Percentiles rank a stretch among this genome's conserved stretches.
Conservation (phyloP, 2,113 vertebrate genomes). For the Stigmatopora argus region DNA sequence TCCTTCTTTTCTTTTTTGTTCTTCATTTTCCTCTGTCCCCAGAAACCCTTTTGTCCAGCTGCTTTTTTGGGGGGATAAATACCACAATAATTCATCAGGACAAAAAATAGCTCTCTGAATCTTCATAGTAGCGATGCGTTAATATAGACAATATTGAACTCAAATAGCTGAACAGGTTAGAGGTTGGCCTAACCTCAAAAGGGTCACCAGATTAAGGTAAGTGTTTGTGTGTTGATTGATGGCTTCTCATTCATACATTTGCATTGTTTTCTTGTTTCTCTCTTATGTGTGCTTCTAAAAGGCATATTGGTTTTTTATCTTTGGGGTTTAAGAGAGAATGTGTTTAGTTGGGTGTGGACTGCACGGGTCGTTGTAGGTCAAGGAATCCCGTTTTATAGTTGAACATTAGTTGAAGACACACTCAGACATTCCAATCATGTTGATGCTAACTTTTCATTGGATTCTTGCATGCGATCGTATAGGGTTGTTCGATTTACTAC, state of each 20-base stretch:
- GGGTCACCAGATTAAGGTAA: conserved; percentile 5
- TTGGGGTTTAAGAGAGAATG: background rate
- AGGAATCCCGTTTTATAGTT: background rate
- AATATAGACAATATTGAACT: background rate
- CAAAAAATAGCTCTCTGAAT: background rate
- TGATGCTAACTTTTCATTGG: background rate
- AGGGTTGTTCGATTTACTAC: too few relatives aligned
- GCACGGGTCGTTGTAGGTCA: background rate
- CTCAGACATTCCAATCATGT: background rate
- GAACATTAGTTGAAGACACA: background rate
- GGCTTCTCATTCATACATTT: background rate
- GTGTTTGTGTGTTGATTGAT: background rate
- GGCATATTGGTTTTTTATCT: background rate
- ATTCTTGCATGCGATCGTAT: too few relatives aligned
- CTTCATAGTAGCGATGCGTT: background rate
- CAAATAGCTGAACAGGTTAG: background rate
- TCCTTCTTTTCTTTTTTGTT: too few relatives aligned
- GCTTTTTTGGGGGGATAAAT: too few relatives aligned
- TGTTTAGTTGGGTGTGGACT: background rate
- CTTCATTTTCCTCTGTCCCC: too few relatives aligned
- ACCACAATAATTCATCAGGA: too few relatives aligned
- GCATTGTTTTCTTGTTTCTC: background rate
- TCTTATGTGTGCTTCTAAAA: background rate
- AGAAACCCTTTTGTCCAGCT: too few relatives aligned
- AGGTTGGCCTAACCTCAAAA: background rate